Evolutionary conservation across 1,140 invertebrate genomes (phyloP), one percentile per base, ranked within the genome.

Genomic region (Zaprionus kolodkinae): DNA sequence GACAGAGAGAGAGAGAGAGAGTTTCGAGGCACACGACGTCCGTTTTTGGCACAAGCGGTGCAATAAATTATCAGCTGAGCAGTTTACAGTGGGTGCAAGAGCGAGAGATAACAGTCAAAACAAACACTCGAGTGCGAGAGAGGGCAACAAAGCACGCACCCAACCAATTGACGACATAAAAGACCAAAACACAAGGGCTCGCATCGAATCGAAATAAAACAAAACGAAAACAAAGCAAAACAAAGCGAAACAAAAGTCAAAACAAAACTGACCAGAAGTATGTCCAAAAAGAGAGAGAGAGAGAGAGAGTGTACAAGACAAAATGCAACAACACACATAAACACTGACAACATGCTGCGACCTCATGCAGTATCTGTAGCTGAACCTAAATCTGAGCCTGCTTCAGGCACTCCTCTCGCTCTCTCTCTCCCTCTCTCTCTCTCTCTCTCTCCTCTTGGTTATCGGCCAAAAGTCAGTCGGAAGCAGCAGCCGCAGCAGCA

Each of bases 161-260:
- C 79, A 78, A 83, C 73, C 84, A 88, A 88, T 89, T 84, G 85
- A 89, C 75, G 69, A 86, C 63, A 81, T 74, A 86, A 86, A 86
- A 75, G 82, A 71, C 59, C 71, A 78, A 72, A 85, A 78, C 55
- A 64, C 50, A 45, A 45, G 13, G 40, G 40, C 40, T 15, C 40
- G n/a, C 9, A 45, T 15, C 40, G 40, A 15, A 45, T 45, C 40
- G n/a, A 45, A 45, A 9, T n/a, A 40, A 66, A 64, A 21, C 40
- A 25, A 59, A 64, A 15, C 36, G 21, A 21, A n/a, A n/a, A n/a
- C n/a, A 25, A 43, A 43, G 12, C 52, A 79, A 75, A 78, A 67
- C 66, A 25, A 43, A 43, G 7, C 52, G 77, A 75, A 78, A 67
- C 66, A 55, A 68, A 76, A 74, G 56, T 30, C 59, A 80, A 72